Evolutionary conservation across 2,113 vertebrate species (phyloP).

Genomic region (Poecilia latipinna): DNA sequence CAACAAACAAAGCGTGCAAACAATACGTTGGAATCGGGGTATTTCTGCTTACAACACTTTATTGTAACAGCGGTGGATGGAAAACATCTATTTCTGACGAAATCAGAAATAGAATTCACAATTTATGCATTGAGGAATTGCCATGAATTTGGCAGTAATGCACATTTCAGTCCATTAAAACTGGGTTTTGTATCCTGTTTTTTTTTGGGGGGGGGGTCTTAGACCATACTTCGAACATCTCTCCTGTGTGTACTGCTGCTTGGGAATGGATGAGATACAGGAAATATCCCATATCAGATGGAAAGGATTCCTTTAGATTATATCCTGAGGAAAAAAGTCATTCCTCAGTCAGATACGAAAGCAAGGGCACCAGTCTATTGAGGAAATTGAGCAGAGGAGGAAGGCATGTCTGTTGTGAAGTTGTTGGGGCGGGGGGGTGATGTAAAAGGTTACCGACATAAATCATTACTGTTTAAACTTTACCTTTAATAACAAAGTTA

Average conservation of each 20-base stretch:
- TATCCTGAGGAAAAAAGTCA: slow-evolving; percentile 58
- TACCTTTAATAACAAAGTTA: too few relatives aligned
- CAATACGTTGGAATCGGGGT: neutral
- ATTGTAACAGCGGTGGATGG: neutral
- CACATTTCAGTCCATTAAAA: neutral
- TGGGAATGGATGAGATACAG: slow-evolving; percentile 57
- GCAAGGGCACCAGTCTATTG: slow-evolving; percentile 42
- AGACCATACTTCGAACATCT: neutral
- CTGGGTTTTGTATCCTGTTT: neutral
- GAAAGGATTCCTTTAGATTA: slow-evolving; percentile 64
- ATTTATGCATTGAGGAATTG: neutral
- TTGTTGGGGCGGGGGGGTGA: neutral
- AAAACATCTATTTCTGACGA: neutral
- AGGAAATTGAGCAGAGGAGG: slow-evolving; percentile 53
- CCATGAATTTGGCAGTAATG: neutral
- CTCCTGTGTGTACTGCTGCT: slow-evolving; percentile 53
- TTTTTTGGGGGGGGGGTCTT: neutral
- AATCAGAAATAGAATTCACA: neutral
- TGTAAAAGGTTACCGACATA: slow-evolving; percentile 28
- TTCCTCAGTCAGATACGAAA: slow-evolving; percentile 46
- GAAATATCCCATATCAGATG: slow-evolving; percentile 67
- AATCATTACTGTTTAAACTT: too few relatives aligned
- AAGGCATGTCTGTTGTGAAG: slow-evolving; percentile 18
- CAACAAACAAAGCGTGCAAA: neutral
- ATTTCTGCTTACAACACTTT: neutral